Evolutionary conservation across 2,797 vertebrate species (phyloP).

Genomic region (Scleropages formosus): DNA sequence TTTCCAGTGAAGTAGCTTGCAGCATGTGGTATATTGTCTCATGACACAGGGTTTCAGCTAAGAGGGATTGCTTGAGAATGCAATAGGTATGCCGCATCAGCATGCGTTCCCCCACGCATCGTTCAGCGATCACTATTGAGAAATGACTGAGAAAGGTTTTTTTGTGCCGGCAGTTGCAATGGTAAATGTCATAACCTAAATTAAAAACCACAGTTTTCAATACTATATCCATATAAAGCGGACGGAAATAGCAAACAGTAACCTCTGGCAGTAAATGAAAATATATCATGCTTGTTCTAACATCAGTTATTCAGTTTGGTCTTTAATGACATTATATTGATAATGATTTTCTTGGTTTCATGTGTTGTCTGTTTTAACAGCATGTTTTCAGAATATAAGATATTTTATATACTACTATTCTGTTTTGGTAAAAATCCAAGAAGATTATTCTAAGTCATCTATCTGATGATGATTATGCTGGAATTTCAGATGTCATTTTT

Average conservation of each 20-base stretch:
- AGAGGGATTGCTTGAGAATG: no score
- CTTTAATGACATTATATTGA: not conserved
- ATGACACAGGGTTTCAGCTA: no score
- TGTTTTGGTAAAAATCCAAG: no score
- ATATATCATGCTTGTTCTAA: not conserved
- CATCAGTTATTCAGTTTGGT: not conserved
- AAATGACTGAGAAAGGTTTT: slow-evolving; percentile 20
- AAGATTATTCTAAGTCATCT: no score
- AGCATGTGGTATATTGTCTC: no score
- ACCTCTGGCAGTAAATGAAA: not conserved
- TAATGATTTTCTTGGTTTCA: not conserved
- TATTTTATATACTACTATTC: no score
- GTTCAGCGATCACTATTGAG: slow-evolving; percentile 6
- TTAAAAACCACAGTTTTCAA: slow-evolving; percentile 26
- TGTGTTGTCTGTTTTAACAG: not conserved
- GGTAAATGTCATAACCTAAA: slow-evolving; percentile 27
- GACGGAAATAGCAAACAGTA: not conserved
- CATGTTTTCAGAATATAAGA: no score
- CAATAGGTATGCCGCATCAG: not conserved
- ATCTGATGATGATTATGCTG: no score
- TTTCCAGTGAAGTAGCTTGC: no score
- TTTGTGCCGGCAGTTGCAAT: not conserved
- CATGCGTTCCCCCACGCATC: not conserved
- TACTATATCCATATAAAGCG: not conserved
- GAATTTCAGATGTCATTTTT: no score